Base-by-base conservation (phyloP, 2,113 vertebrate species). In the Aptenodytes patagonicus region DNA sequence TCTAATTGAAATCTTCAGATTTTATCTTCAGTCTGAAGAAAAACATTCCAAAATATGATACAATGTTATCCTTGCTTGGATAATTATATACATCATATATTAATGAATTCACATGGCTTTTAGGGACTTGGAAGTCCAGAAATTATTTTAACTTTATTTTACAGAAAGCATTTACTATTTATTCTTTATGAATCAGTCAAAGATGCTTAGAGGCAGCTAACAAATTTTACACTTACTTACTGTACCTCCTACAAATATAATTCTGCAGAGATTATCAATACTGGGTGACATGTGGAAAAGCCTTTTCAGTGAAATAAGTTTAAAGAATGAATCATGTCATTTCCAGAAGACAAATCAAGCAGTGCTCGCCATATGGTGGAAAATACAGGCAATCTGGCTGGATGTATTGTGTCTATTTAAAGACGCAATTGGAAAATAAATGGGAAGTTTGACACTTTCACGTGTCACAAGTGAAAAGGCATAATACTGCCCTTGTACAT, bases 331-430 rank as follows among this genome's bases (percentile, higher is more conserved):
- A 84, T 91, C 61, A 66, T 88, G 75, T 72, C 21, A 47, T 94
- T 95, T 96, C 80, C 85, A 95, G 75, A 89, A 89, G 60, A 89
- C 71, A 90, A 84, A 84, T 64, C 71, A 82, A 86, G 70, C 31
- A 38, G 25, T 76, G 17, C 60, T 87, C 51, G 70, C 78, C 89
- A 79, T 88, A 81, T 91, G 70, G 62, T 83, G 89, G 87, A 94
- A 97, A 97, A 97, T 51, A 71, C 34, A 87, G 73, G 70, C 94
- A 96, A 73, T 89, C 69, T 95, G 91, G 47, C 58, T 89, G 62
- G 44, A 72, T 57, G 61, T 51, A 80, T 89, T 82, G 78, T 73
- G 71, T 83, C 85, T 97, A 92, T 97, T 96, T 97, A 90, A 97
- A 93, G 90, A 71, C 49, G 29, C 17, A 83, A 90, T 49, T 93